Base-by-base conservation (phyloP, 2,113 vertebrate species). In the Mus pahari region DNA sequence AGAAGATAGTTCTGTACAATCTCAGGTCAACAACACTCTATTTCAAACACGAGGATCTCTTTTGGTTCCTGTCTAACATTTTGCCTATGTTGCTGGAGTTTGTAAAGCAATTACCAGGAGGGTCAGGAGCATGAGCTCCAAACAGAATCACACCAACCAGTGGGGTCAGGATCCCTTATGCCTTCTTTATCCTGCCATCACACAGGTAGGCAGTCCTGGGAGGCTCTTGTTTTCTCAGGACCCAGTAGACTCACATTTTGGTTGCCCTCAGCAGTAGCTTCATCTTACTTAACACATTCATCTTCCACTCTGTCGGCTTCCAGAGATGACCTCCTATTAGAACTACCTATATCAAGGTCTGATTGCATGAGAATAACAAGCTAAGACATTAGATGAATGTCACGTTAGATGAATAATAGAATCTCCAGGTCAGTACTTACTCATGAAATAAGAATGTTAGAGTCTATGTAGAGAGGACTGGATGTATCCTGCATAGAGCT, bases 401-500 rank as follows among this genome's bases (percentile, higher is more conserved):
- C 39, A 73, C 4, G 3, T 89, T 93, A 94, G 24, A 70, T 36
- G 24, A 53, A 9, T 89, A 79, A 79, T 53, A 19, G 42, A 55
- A 68, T 62, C 33, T 74, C 42, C 14, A n/a, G 92, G 28, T 87
- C 48, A 87, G 11, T 64, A 33, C 7, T 66, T 83, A 70, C 17
- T 86, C 26, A 42, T 70, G 42, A 75, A 90, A 86, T 84, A 12
- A 11, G 13, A 92, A 75, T 94, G 39, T 95, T 81, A 88, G 92
- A 5, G 22, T 70, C 26, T 68, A 36, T 33, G 31, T 95, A 92
- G 48, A 79, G 42, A 82, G 33, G 5, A 24, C 13, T 74, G 1
- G 12, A 68, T 84, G 24, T 62, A 50, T 92, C 78, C 73, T 94
- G 73, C 28, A 28, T 39, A 58, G 91, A 94, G 20, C 39, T 82